Conservation (phyloP, 2,113 vertebrate species). For the Lethenteron reissneri region DNA sequence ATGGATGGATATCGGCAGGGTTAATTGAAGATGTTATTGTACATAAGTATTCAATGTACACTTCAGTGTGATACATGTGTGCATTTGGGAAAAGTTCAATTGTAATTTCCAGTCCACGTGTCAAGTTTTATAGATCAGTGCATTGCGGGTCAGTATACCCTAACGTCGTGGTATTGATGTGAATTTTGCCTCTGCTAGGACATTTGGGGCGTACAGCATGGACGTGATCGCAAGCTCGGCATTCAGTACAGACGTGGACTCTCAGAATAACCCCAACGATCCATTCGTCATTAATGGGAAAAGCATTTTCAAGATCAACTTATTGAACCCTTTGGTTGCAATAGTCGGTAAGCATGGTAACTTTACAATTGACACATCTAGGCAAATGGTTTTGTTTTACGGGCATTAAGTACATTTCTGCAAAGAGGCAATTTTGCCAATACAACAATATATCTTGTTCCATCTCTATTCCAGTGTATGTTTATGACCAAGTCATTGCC, state of each 20-base stretch:
- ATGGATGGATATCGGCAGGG: not conserved
- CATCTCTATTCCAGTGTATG: not conserved
- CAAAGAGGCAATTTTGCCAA: not conserved
- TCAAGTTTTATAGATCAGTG: constrained; percentile 9
- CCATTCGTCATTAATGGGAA: constrained; percentile 38
- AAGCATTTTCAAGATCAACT: constrained; percentile 25
- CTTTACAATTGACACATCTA: not conserved
- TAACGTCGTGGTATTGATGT: not conserved
- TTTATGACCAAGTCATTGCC: too few relatives aligned
- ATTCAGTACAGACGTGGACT: constrained; percentile 50
- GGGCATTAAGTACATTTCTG: not conserved
- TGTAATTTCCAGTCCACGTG: constrained; percentile 9
- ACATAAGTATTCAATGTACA: not conserved
- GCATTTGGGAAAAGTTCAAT: not conserved
- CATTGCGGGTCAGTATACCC: too few relatives aligned
- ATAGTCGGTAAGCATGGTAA: constrained; percentile 17
- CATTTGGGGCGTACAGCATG: constrained; percentile 54
- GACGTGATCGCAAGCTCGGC: constrained; percentile 42
- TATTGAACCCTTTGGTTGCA: constrained; percentile 22
- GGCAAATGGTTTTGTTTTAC: not conserved
- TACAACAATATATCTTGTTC: not conserved
- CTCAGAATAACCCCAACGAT: constrained; percentile 43
- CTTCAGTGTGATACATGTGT: not conserved
- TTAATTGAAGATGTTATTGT: constrained; percentile 1
- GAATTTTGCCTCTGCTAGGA: constrained; percentile 15